Percentiles rank a stretch among this genome's conserved stretches.
phyloP scores from a whole-genome alignment of 2,888 invertebrate species.

The Xylophagus ater region DNA sequence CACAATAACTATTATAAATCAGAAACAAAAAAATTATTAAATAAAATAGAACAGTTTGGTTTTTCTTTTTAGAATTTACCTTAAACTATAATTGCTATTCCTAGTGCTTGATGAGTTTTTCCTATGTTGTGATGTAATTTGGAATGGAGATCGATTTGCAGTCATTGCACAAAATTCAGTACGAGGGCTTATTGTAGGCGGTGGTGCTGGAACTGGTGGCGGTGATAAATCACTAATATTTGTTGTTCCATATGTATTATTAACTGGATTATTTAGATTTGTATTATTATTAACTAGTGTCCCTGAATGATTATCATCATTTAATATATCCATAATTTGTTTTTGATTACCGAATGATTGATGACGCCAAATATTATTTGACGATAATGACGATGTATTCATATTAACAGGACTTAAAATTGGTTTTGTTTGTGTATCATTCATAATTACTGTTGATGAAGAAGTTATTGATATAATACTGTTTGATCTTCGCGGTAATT shows the following conservation, averaged over 20 bases:
- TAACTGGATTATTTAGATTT: slow-evolving; percentile 1
- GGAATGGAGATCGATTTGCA: slow-evolving; percentile 34
- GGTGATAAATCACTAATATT: slow-evolving; percentile 9
- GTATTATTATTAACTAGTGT: not conserved
- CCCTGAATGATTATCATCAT: slow-evolving; percentile 10
- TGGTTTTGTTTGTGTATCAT: slow-evolving; percentile 15
- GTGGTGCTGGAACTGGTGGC: slow-evolving; percentile 20
- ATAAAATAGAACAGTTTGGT: no score
- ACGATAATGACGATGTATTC: not conserved
- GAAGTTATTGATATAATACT: slow-evolving; percentile 20
- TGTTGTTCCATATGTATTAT: slow-evolving; percentile 5
- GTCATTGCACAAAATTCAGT: slow-evolving; percentile 23
- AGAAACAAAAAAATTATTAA: not conserved
- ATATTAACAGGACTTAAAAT: slow-evolving; percentile 14
- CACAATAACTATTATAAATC: slow-evolving; percentile 8
- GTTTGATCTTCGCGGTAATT: slow-evolving; percentile 22
- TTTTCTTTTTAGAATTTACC: slow-evolving; percentile 12
- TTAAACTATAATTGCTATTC: slow-evolving; percentile 17
- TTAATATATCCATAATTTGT: slow-evolving; percentile 3
- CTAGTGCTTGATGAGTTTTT: slow-evolving; percentile 12
- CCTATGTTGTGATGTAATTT: slow-evolving; percentile 22
- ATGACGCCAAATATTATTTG: slow-evolving; percentile 12
- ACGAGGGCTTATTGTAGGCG: slow-evolving; percentile 31
- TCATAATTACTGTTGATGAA: slow-evolving; percentile 12
- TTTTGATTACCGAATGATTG: slow-evolving; percentile 5